phyloP scores from a whole-genome alignment of 2,888 invertebrate species.

The Latrodectus hesperus region DNA sequence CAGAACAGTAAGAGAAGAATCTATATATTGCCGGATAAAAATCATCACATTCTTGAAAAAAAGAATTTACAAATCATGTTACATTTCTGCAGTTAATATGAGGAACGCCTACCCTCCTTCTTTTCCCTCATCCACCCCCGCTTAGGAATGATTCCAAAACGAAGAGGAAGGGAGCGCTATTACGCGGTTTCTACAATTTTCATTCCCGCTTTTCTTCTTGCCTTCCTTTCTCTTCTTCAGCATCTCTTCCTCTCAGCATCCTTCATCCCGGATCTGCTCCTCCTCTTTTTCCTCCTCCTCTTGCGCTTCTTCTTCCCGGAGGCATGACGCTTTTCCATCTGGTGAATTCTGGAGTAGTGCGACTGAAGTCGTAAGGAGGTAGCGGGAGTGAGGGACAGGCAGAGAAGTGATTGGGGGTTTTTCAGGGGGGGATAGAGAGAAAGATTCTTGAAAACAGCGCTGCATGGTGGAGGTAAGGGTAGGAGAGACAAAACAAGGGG shows the following conservation, averaged over 20 bases:
- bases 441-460: too few relatives aligned
- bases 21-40: not conserved
- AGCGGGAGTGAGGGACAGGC: not conserved
- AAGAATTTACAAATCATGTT: constrained; percentile 39
- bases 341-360: constrained; percentile 48
- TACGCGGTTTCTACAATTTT: constrained; percentile 58
- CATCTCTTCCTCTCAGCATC: constrained; percentile 2
- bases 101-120: constrained; percentile 7
- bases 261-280: constrained; percentile 3
- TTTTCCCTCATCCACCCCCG: not conserved
- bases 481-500: not conserved
- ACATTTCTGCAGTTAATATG: constrained; percentile 38
- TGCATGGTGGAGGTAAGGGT: not conserved
- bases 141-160: constrained; percentile 11
- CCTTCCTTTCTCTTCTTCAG: not conserved
- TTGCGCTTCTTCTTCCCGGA: constrained; percentile 12
- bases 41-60: not conserved
- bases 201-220: constrained; percentile 4
- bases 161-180: constrained; percentile 34
- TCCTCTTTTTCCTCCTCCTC: not conserved
- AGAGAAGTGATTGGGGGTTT: not conserved
- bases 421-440: not conserved
- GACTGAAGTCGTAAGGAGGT: not conserved
- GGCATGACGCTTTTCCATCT: constrained; percentile 59
- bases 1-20: too few relatives aligned